Base-by-base conservation (phyloP, 1,140 invertebrate species). In the Antheraea pernyi region DNA sequence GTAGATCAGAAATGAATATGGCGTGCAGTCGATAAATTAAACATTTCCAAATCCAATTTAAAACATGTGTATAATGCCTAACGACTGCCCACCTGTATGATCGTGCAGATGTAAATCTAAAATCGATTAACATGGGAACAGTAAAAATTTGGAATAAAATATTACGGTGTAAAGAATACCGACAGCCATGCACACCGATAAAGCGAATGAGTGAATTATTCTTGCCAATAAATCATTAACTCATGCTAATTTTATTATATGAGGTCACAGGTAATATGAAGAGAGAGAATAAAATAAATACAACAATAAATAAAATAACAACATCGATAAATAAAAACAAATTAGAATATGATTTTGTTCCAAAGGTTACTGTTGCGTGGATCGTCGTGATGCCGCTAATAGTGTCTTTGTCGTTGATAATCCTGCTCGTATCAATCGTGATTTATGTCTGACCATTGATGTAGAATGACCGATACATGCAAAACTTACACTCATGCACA, bases 171-270 rank as follows among this genome's bases (percentile, higher is more conserved):
- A 42, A 69, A 76, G 77, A 74, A 78, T 67, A 88, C 77, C 76
- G 79, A 86, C 80, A 89, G 87, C 86, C 89, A 91, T 91, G 89
- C 89, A 89, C 77, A 86, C 77, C 81, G 82, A 86, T 75, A 74
- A 85, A 88, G 83, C 86, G 78, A 81, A 53, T 53, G 10, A n/a
- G 16, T 77, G 72, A 71, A 73, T 70, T 65, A 65, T 68, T 67
- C 65, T 68, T 74, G 78, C 65, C 39, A 77, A 76, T 19, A 74
- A 72, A 75, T 72, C 60, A 71, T 76, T 76, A 76, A 71, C 67
- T 82, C 85, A 90, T 91, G 87, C 87, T 82, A 13, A 67, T 53
- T 68, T 70, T 80, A 83, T 87, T 88, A 87, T 89, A 86, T 90
- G 84, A 88, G 85, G 86, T 89, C 85, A 78, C 70, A 84, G 67